Conservation (phyloP, 53 echinoderm and acorn worm species). For the Arbacia lixula region DNA sequence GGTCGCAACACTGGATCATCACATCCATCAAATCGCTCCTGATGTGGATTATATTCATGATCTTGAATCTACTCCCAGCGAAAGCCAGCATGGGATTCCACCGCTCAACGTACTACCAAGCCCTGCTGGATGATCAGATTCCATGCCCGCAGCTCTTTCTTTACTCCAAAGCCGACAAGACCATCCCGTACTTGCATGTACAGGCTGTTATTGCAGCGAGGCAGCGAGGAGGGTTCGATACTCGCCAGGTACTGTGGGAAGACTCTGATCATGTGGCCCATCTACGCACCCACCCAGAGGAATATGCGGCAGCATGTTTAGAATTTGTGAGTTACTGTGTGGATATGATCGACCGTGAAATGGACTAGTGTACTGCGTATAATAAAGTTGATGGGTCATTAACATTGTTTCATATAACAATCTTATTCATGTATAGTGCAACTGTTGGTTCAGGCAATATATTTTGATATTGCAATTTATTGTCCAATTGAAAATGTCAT, state of each 20-base stretch:
- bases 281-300: conserved; percentile 67
- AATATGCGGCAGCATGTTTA: conserved; percentile 72
- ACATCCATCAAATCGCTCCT: conserved; percentile 36
- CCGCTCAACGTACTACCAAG: conserved; percentile 10
- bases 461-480: too few species aligned
- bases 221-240: conserved; percentile 60
- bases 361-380: too few species aligned
- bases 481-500: too few species aligned
- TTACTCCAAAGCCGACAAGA: conserved; percentile 78
- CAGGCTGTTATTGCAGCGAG: conserved; percentile 75
- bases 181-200: conserved; percentile 63
- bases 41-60: conserved; percentile 43
- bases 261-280: conserved; percentile 82
- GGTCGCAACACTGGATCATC: conserved; percentile 46
- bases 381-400: too few species aligned
- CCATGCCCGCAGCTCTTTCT: conserved; percentile 80
- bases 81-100: background rate
- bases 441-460: too few species aligned
- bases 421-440: too few species aligned
- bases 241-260: conserved; percentile 80
- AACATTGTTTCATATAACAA: too few species aligned
- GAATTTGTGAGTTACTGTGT: too few species aligned
- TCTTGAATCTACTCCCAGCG: conserved; percentile 5
- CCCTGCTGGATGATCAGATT: conserved; percentile 64
- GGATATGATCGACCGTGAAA: too few species aligned